Evolutionary conservation across 1,140 invertebrate species (phyloP).

Genomic region (Eumeta japonica): DNA sequence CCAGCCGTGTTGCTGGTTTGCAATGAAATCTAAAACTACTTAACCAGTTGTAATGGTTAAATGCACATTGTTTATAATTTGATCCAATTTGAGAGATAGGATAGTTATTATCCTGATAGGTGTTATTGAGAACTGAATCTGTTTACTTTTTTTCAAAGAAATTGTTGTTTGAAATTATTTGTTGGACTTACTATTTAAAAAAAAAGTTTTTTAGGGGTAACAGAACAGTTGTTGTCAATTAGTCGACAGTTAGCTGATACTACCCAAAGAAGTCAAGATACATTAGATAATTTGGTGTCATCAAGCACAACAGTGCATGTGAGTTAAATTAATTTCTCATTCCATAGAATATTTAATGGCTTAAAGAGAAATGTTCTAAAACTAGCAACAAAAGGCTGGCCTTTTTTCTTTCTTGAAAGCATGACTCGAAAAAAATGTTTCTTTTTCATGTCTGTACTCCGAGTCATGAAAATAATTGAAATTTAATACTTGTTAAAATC

Average conservation of each 20-base stretch:
- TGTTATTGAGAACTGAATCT: no score
- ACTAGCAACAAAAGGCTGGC: not conserved
- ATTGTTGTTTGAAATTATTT: no score
- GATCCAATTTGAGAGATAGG: no score
- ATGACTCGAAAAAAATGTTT: not conserved
- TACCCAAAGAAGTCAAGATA: slow-evolving; percentile 80
- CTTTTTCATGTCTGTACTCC: not conserved
- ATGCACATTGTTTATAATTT: no score
- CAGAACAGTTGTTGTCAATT: slow-evolving; percentile 81
- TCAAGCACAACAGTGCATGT: slow-evolving; percentile 63
- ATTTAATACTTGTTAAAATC: not conserved
- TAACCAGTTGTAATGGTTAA: no score
- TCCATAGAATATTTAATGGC: not conserved
- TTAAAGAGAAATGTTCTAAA: not conserved
- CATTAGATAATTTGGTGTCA: slow-evolving; percentile 76
- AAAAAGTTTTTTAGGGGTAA: slow-evolving; percentile 65
- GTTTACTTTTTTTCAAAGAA: no score
- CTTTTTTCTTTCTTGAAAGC: not conserved
- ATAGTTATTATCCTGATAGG: no score
- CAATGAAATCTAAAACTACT: no score
- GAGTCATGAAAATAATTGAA: not conserved
- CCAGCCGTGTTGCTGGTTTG: no score
- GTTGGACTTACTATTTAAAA: slow-evolving; percentile 2
- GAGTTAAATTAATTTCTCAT: slow-evolving; percentile 11
- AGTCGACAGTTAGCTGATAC: slow-evolving; percentile 83